A percentile compares a stretch with the other conserved stretches of the same genome.
Conservation (phyloP, 1,140 invertebrate genomes). For the Pristionchus pacificus region DNA sequence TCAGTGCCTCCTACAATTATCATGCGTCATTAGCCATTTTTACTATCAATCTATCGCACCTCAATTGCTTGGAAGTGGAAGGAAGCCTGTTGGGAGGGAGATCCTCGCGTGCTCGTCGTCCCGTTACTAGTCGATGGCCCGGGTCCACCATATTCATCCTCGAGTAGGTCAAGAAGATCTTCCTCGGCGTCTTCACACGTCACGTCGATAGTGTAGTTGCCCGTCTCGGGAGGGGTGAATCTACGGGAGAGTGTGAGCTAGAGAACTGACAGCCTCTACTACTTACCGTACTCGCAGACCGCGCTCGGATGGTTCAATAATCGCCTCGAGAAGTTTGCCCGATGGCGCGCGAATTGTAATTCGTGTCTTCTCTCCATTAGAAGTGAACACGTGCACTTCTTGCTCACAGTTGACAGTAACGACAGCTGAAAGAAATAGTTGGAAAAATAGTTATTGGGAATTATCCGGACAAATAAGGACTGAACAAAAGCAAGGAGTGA, state of each 20-base stretch:
- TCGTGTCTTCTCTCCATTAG: conserved; percentile 34
- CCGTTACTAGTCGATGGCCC: too few species aligned
- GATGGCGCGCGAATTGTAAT: conserved; percentile 54
- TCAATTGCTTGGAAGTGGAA: too few species aligned
- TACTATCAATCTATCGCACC: too few species aligned
- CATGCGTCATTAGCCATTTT: too few species aligned
- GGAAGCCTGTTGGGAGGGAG: too few species aligned
- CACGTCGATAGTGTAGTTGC: conserved; percentile 72
- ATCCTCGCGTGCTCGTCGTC: too few species aligned
- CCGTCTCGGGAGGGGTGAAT: conserved; percentile 76
- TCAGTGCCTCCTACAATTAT: too few species aligned
- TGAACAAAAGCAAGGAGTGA: too few species aligned
- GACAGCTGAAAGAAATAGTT: conserved; percentile 34
- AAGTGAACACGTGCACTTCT: conserved; percentile 37
- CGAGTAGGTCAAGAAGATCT: too few species aligned
- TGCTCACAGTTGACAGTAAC: conserved; percentile 40
- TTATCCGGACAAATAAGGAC: too few species aligned
- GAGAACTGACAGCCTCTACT: neutral
- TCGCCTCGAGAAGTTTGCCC: conserved; percentile 47
- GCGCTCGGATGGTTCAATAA: conserved; percentile 70
- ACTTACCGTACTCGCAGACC: conserved; percentile 67
- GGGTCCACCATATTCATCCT: too few species aligned
- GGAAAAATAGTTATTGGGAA: too few species aligned
- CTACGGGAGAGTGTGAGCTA: conserved; percentile 55
- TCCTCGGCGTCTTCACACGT: conserved; percentile 69